Evolutionary conservation across 1,140 invertebrate species (phyloP), one percentile per base, ranked within the genome.

Genomic region (Dendroctonus ponderosae): DNA sequence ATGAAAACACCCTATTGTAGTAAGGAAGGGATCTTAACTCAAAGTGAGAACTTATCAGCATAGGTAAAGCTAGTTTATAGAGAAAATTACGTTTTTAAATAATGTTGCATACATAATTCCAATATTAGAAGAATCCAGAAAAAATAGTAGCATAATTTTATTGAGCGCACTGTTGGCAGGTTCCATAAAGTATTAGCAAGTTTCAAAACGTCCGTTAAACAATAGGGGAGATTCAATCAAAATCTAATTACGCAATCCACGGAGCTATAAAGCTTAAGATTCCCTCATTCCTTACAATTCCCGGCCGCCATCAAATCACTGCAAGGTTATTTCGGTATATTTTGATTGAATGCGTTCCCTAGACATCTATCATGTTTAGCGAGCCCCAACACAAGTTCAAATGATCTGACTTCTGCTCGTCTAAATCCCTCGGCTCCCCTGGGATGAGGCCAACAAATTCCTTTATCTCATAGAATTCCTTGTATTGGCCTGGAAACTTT

Each of bases 381-480:
- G 68, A 67, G 60, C 70, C 61, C 68, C 68, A 59, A 68, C 62
- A 71, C 68, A 71, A 71, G 63, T 70, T 65, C 70, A 67, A 71
- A 71, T 71, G 70, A 71, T 71, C 70, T 71, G 70, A 71, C 70
- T 71, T 70, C 70, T 71, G 70, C 70, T 71, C 60, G 64, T 70
- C 70, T 71, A 71, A 71, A 71, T 71, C 70, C 68, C 61, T 60
- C 49, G 52, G 54, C 67, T 70, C 70, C 68, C 64, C 41, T 41
- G 68, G 68, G 64, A 71, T 70, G 49, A 41, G 56, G 52, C 54
- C 50, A 68, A 64, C 67, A 61, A 70, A 70, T 70, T 70, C 68
- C 70, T 67, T 71, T 67, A 67, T 68, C 65, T 70, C 54, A 54
- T 54, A 37, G 38, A 54, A 54, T 46, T 46, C n/a, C 43, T 46